A percentile compares a stretch with the other conserved stretches of the same genome.
These are phyloP conservation scores for Zaprionus obscuricornis DNA, from an alignment of 2,888 invertebrate genomes.

Conservation along the genomic window DNA sequence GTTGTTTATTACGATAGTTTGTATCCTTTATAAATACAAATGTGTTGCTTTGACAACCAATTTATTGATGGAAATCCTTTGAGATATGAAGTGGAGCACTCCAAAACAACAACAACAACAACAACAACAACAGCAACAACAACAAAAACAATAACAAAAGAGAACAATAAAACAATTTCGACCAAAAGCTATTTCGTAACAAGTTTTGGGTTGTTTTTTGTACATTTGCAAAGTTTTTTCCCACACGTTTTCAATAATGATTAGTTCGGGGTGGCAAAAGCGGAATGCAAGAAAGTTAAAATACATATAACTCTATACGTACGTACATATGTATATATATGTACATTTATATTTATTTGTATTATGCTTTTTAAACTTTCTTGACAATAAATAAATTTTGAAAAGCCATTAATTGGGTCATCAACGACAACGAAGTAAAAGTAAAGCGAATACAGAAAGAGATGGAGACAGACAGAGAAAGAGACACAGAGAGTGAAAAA, in stretches of 20 bases:
- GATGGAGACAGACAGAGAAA: too few species aligned
- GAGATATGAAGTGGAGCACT: too few species aligned
- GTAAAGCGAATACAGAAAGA: conserved; percentile 12
- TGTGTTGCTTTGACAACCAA: conserved; percentile 12
- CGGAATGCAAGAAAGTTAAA: conserved; percentile 8
- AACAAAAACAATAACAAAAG: conserved; percentile 17
- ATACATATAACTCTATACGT: too few species aligned
- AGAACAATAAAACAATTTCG: conserved; percentile 65
- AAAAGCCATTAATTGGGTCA: conserved; percentile 65
- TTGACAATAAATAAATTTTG: conserved; percentile 53
- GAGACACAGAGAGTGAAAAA: too few species aligned
- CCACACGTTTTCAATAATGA: conserved; percentile 68
- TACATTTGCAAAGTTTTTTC: conserved; percentile 46
- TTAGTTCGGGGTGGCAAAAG: conserved; percentile 47
- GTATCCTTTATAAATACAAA: neutral
- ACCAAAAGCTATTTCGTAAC: conserved; percentile 61
- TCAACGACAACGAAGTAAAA: conserved; percentile 35
- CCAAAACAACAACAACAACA: too few species aligned
- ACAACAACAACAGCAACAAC: conserved; percentile 22
- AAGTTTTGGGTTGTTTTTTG: conserved; percentile 56
- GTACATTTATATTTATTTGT: conserved; percentile 6
- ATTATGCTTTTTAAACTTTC: conserved; percentile 35
- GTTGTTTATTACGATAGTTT: neutral
- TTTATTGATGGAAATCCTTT: conserved; percentile 36
- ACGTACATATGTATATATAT: too few species aligned